A percentile compares a stretch with the other conserved stretches of the same genome.
Evolutionary conservation across 2,113 vertebrate species (phyloP).

Genomic region (Eulemur macaco): DNA sequence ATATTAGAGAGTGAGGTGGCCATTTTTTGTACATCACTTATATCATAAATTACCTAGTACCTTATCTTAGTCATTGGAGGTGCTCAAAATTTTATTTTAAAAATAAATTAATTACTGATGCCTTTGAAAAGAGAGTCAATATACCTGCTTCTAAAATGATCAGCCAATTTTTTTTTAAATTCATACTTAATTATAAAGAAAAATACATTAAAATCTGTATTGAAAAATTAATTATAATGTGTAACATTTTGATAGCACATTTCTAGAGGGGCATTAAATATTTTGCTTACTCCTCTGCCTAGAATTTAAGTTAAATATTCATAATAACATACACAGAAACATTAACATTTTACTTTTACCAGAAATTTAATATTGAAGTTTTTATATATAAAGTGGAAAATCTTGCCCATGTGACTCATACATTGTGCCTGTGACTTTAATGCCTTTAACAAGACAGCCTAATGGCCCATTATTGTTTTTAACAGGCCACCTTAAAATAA

Average conservation of each 20-base stretch:
- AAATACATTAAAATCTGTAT: background rate
- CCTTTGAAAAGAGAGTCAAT: background rate
- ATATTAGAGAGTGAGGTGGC: background rate
- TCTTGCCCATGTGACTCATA: conserved; percentile 80
- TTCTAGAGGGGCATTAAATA: conserved; percentile 7
- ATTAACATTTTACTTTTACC: conserved; percentile 70
- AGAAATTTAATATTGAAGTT: conserved; percentile 78
- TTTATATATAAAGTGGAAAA: conserved; percentile 74
- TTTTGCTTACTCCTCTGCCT: background rate
- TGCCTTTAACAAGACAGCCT: conserved; percentile 86
- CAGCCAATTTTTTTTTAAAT: background rate
- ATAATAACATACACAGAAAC: conserved; percentile 58
- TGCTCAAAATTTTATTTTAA: background rate
- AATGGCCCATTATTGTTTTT: conserved; percentile 87
- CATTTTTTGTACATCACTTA: background rate
- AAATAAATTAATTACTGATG: background rate
- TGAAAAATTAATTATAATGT: background rate
- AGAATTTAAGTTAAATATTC: conserved; percentile 70
- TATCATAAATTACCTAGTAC: background rate
- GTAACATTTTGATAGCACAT: background rate
- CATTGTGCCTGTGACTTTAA: conserved; percentile 80
- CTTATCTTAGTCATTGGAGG: background rate
- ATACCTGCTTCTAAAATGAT: background rate
- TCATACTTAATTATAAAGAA: background rate
- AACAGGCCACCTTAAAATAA: conserved; percentile 83